phyloP scores from a whole-genome alignment of 1,140 invertebrate species.

The Neoseiulus cucumeris region DNA sequence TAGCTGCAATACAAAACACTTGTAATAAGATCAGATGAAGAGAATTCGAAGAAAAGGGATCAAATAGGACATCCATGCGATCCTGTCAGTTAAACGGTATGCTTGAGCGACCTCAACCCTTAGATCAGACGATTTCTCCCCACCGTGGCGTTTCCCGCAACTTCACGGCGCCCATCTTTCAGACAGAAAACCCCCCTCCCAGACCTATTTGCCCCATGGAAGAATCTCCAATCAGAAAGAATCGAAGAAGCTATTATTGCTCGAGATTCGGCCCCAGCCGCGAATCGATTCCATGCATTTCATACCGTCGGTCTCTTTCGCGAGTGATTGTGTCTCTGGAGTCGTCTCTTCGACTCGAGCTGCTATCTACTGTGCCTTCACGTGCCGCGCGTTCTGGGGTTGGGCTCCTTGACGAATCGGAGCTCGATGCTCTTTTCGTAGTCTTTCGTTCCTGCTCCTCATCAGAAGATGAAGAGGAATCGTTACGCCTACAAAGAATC shows the following conservation, averaged over 20 bases:
- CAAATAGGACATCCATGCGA: not conserved
- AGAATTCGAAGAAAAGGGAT: not conserved
- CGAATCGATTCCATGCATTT: not conserved
- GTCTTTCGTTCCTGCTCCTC: not conserved
- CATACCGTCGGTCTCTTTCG: not conserved
- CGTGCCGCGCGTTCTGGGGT: not conserved
- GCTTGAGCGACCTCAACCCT: no score
- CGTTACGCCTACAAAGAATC: not conserved
- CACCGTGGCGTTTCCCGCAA: no score
- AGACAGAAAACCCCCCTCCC: no score
- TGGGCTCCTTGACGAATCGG: not conserved
- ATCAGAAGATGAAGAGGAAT: slow-evolving; percentile 7
- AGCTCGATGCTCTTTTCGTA: not conserved
- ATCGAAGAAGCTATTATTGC: no score
- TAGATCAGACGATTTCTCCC: no score
- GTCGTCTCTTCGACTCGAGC: not conserved
- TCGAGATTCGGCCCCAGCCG: no score
- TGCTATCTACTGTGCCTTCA: not conserved
- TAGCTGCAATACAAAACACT: not conserved
- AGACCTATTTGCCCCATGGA: no score
- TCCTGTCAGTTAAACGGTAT: no score
- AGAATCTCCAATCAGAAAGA: no score
- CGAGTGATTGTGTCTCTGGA: slow-evolving; percentile 4
- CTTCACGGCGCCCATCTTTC: no score
- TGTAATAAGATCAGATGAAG: not conserved